Conservation (phyloP, 2,113 vertebrate species). For the Emberiza fucata region DNA sequence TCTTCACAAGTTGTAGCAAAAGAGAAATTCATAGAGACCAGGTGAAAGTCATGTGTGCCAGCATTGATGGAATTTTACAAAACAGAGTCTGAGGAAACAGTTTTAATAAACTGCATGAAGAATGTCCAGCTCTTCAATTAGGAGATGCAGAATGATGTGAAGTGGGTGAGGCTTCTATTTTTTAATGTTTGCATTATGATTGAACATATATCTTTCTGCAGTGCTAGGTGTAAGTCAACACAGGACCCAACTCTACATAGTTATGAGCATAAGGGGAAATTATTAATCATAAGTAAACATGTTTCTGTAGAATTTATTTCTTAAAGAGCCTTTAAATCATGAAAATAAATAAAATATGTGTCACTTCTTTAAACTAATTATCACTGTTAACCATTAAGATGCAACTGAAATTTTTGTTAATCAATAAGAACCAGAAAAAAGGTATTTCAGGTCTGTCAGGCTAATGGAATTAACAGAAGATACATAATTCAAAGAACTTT, state of each 20-base stretch:
- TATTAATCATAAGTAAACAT: constrained; percentile 39
- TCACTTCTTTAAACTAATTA: neutral
- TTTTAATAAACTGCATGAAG: constrained; percentile 14
- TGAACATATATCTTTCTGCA: constrained; percentile 45
- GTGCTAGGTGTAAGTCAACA: constrained; percentile 29
- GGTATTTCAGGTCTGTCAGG: neutral
- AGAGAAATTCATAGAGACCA: constrained; percentile 42
- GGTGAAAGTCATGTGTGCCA: constrained; percentile 8
- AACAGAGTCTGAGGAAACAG: constrained; percentile 2
- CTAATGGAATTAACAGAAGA: neutral
- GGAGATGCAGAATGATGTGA: neutral
- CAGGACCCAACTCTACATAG: constrained; percentile 25
- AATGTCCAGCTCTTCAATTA: neutral
- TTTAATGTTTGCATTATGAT: constrained; percentile 56
- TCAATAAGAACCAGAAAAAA: neutral
- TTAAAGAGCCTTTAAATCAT: neutral
- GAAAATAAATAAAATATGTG: neutral
- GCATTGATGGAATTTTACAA: constrained; percentile 42
- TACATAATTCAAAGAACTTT: neutral
- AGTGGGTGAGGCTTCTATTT: constrained; percentile 12
- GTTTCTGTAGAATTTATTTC: constrained; percentile 23
- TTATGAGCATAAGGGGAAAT: constrained; percentile 53
- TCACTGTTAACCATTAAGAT: neutral
- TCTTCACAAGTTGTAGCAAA: neutral
- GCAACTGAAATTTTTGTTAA: neutral